Conservation (phyloP, 2,888 invertebrate species). For the Plebejus argus region DNA sequence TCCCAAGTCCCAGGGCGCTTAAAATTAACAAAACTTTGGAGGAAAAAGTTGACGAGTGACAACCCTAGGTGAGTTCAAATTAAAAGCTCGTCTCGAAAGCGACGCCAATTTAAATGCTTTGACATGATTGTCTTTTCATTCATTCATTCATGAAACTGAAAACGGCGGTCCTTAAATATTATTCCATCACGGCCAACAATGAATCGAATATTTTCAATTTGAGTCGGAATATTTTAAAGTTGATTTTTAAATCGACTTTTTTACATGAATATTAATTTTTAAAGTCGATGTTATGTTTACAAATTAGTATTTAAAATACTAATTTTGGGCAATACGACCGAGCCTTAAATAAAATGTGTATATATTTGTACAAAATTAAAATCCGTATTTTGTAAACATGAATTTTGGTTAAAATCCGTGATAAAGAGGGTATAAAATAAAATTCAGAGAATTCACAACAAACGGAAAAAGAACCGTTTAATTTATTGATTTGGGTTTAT, state of each 20-base stretch:
- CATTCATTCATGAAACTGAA: conserved; percentile 27
- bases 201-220: conserved; percentile 16
- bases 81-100: conserved; percentile 24
- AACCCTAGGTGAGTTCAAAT: conserved; percentile 26
- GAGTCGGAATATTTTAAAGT: conserved; percentile 5
- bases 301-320: too few relatives aligned
- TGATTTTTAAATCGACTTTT: conserved; percentile 6
- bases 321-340: too few relatives aligned
- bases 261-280: not conserved
- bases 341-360: not conserved
- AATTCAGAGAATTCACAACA: not conserved
- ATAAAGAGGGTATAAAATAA: not conserved
- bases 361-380: not conserved
- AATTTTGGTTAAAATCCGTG: not conserved
- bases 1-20: not conserved
- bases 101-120: conserved; percentile 26
- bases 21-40: not conserved
- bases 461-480: not conserved
- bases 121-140: conserved; percentile 26
- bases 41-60: not conserved
- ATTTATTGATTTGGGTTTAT: not conserved
- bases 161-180: conserved; percentile 18
- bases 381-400: not conserved
- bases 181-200: conserved; percentile 1
- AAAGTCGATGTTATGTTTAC: not conserved